These are phyloP conservation scores for Coregonus clupeaformis DNA, from an alignment of 2,113 vertebrate species.

Conservation along the genomic window DNA sequence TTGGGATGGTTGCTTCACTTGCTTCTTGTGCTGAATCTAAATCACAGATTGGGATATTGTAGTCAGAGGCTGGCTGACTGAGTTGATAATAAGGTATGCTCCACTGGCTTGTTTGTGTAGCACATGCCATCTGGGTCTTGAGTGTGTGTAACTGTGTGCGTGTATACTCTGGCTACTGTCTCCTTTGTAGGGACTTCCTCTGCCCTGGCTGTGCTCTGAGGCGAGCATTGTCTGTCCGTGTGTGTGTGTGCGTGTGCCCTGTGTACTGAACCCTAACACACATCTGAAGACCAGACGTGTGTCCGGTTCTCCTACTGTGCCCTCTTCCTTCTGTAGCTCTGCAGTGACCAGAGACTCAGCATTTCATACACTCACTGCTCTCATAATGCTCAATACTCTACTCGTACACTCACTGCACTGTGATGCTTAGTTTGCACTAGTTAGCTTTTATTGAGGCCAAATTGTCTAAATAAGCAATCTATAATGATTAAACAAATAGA, in stretches of 20 bases:
- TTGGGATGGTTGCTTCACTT: conserved; percentile 17
- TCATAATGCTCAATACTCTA: no score
- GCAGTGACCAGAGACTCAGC: no score
- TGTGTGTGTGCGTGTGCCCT: conserved; percentile 6
- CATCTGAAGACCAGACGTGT: conserved; percentile 16
- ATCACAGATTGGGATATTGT: conserved; percentile 30
- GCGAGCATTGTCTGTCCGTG: background rate
- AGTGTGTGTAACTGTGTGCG: conserved; percentile 7
- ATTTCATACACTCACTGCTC: no score
- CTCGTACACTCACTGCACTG: no score
- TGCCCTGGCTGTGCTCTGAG: no score
- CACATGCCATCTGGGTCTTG: conserved; percentile 67
- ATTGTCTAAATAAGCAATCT: no score
- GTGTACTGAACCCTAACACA: conserved; percentile 23
- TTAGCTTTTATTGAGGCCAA: no score
- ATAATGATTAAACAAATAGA: no score
- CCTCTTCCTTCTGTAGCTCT: no score
- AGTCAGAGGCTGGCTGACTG: conserved; percentile 12
- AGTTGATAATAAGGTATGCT: conserved; percentile 57
- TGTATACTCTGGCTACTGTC: background rate
- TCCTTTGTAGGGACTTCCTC: no score
- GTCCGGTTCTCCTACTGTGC: no score
- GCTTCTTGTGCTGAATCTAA: conserved; percentile 16
- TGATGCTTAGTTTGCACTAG: no score
- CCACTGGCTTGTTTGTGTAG: conserved; percentile 60